Evolutionary conservation across 2,888 invertebrate genomes (phyloP).

Genomic region (Watsonalla binaria): DNA sequence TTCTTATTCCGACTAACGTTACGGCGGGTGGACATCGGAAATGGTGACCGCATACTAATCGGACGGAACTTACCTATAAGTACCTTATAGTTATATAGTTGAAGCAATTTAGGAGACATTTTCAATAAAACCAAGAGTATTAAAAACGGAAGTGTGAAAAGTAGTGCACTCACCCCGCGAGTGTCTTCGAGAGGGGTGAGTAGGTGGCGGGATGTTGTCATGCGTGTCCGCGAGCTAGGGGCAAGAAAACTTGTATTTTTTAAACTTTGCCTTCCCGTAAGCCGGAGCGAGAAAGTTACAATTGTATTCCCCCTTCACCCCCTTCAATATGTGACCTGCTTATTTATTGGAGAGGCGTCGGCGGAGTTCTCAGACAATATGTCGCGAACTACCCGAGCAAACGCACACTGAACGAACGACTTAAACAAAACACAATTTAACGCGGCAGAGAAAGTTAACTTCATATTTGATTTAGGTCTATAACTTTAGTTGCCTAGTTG

Average conservation of each 20-base stretch:
- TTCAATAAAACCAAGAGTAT: neutral
- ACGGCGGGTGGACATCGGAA: constrained; percentile 45
- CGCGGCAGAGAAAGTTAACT: constrained; percentile 56
- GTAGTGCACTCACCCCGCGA: neutral
- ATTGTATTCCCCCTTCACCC: constrained; percentile 73
- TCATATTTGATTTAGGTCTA: constrained; percentile 48
- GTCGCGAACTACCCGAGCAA: constrained; percentile 65
- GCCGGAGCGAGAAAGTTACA: constrained; percentile 72
- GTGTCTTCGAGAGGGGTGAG: neutral
- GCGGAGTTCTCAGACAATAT: constrained; percentile 75
- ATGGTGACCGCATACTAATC: constrained; percentile 54
- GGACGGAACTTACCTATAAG: constrained; percentile 12
- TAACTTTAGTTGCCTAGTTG: constrained; percentile 30
- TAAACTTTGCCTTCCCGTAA: constrained; percentile 73
- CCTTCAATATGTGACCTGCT: constrained; percentile 79
- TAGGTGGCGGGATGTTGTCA: constrained; percentile 37
- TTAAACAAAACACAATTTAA: constrained; percentile 68
- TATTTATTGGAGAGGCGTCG: constrained; percentile 76
- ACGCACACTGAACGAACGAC: constrained; percentile 52
- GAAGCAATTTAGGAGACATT: neutral
- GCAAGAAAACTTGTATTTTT: constrained; percentile 73
- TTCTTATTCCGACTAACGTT: constrained; percentile 63
- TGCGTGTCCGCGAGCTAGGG: constrained; percentile 39
- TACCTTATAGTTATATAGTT: neutral
- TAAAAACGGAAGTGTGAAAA: neutral